Percentiles rank a stretch among this genome's conserved stretches.
phyloP scores from a whole-genome alignment of 2,888 invertebrate genomes.

The Agrilus biguttatus region DNA sequence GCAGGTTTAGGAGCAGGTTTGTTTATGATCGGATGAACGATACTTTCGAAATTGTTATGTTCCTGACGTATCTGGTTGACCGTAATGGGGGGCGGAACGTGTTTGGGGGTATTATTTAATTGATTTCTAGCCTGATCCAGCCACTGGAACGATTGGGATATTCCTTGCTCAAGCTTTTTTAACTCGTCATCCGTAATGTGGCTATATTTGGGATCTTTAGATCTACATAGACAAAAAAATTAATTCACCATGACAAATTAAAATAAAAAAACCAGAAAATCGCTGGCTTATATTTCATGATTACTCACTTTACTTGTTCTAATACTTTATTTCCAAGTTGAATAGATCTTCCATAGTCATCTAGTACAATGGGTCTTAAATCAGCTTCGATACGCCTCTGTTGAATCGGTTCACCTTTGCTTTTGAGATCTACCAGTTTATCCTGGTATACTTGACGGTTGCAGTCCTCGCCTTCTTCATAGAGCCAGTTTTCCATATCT shows the following conservation, averaged over 20 bases:
- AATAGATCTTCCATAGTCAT: slow-evolving; percentile 63
- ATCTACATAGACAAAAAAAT: slow-evolving; percentile 23
- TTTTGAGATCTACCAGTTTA: slow-evolving; percentile 47
- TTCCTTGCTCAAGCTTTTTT: slow-evolving; percentile 54
- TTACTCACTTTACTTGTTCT: slow-evolving; percentile 49
- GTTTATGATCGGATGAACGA: slow-evolving; percentile 63
- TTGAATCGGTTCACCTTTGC: slow-evolving; percentile 80
- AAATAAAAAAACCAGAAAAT: not conserved
- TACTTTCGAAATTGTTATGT: slow-evolving; percentile 49
- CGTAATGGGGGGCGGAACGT: slow-evolving; percentile 61
- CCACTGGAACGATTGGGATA: slow-evolving; percentile 66
- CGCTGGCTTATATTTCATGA: not conserved
- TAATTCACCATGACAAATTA: not conserved
- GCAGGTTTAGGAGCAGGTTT: slow-evolving; percentile 80
- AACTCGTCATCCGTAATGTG: slow-evolving; percentile 76
- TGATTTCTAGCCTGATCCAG: slow-evolving; percentile 60
- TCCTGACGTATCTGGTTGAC: slow-evolving; percentile 68
- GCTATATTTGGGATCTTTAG: slow-evolving; percentile 56
- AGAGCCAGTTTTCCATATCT: slow-evolving; percentile 90
- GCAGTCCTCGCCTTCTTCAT: slow-evolving; percentile 93
- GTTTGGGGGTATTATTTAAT: slow-evolving; percentile 48
- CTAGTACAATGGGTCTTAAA: slow-evolving; percentile 62
- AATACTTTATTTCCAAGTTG: slow-evolving; percentile 47
- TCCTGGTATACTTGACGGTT: slow-evolving; percentile 57
- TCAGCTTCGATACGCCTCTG: slow-evolving; percentile 69